These are phyloP conservation scores for Cephus sareptanus DNA, from an alignment of 2,888 invertebrate species.

Conservation along the genomic window DNA sequence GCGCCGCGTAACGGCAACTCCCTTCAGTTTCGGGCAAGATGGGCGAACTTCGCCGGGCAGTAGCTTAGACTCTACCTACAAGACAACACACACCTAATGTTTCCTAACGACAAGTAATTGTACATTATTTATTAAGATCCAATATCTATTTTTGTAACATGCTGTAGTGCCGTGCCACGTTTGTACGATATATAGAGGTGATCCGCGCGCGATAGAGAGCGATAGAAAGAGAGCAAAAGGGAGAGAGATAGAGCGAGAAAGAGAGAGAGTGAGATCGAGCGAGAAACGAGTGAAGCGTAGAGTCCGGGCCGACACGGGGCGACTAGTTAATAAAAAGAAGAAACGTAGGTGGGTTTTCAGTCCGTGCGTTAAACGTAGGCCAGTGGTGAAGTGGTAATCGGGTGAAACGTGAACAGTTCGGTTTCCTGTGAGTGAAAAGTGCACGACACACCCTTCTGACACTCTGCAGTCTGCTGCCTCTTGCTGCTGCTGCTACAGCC, in stretches of 20 bases:
- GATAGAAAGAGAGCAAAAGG: slow-evolving; percentile 13
- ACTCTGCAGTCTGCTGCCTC: slow-evolving; percentile 67
- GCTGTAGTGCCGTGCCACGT: slow-evolving; percentile 39
- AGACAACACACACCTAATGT: slow-evolving; percentile 53
- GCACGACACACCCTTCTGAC: slow-evolving; percentile 55
- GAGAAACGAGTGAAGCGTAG: slow-evolving; percentile 19
- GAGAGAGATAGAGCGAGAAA: slow-evolving; percentile 18
- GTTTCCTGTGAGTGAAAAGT: background rate
- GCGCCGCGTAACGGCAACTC: slow-evolving; percentile 51
- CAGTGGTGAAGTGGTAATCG: background rate
- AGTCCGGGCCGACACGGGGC: slow-evolving; percentile 1
- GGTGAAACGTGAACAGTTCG: background rate
- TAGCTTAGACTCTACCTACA: slow-evolving; percentile 65
- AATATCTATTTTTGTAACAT: slow-evolving; percentile 57
- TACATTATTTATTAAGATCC: slow-evolving; percentile 54
- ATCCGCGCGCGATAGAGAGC: slow-evolving; percentile 20
- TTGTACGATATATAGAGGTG: slow-evolving; percentile 34
- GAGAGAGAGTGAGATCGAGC: slow-evolving; percentile 10
- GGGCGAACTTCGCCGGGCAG: slow-evolving; percentile 64
- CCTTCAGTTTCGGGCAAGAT: slow-evolving; percentile 60
- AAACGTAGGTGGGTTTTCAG: background rate
- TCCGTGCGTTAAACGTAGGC: slow-evolving; percentile 1
- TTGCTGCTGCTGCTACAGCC: slow-evolving; percentile 49
- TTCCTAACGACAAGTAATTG: slow-evolving; percentile 54
- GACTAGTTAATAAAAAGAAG: background rate